Evolutionary conservation across 2,888 invertebrate species (phyloP).

Genomic region (Hipparchia semele): DNA sequence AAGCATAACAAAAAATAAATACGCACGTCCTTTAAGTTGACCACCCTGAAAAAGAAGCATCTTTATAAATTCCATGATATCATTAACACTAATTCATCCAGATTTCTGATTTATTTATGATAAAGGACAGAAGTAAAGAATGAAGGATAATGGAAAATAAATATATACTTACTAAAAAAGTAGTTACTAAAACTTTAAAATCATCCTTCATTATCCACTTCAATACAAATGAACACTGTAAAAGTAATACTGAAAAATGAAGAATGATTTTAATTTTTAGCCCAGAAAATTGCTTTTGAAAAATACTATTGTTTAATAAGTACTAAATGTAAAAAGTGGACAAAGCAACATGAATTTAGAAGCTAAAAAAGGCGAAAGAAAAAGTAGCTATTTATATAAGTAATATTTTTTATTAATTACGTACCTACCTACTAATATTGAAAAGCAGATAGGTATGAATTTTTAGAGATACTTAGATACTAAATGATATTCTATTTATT

Average conservation of each 20-base stretch:
- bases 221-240: slow-evolving; percentile 68
- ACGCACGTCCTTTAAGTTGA: slow-evolving; percentile 49
- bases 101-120: not conserved
- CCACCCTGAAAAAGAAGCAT: slow-evolving; percentile 55
- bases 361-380: no score
- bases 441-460: not conserved
- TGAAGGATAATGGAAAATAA: slow-evolving; percentile 15
- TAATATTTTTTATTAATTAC: not conserved
- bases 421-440: not conserved
- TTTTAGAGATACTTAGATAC: not conserved
- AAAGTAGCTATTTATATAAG: no score
- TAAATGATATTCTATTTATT: slow-evolving; percentile 17
- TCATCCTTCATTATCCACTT: slow-evolving; percentile 71
- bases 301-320: not conserved
- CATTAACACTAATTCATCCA: not conserved
- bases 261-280: slow-evolving; percentile 53
- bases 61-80: not conserved
- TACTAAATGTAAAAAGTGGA: no score
- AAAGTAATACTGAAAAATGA: slow-evolving; percentile 59
- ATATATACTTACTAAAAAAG: not conserved
- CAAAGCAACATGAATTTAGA: no score
- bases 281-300: slow-evolving; percentile 9
- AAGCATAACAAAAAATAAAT: slow-evolving; percentile 32
- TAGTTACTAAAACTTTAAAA: slow-evolving; percentile 40
- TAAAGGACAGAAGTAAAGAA: slow-evolving; percentile 23